Evolutionary conservation across 2,888 invertebrate species (phyloP).

Genomic region (Andrena minutula): DNA sequence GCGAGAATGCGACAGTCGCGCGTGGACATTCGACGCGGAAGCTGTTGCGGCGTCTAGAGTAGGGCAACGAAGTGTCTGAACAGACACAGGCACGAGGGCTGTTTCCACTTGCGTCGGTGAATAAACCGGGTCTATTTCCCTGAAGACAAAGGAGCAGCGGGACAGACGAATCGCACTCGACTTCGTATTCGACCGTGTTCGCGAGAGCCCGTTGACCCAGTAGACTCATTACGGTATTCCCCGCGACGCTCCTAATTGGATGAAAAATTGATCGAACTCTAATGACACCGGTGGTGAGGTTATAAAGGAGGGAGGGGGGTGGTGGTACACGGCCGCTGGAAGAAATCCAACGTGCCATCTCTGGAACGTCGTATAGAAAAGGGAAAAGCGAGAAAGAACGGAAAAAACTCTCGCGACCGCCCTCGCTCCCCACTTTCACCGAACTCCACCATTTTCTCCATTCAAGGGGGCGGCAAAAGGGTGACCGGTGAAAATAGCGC

Average conservation of each 20-base stretch:
- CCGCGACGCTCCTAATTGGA: slow-evolving; percentile 63
- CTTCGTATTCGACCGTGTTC: slow-evolving; percentile 23
- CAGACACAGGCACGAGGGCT: slow-evolving; percentile 6
- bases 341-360: slow-evolving; percentile 54
- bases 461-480: not conserved
- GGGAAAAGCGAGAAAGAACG: slow-evolving; percentile 1
- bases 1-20: not conserved
- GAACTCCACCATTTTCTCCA: slow-evolving; percentile 17
- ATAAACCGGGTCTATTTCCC: slow-evolving; percentile 20
- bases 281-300: slow-evolving; percentile 45
- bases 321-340: slow-evolving; percentile 53
- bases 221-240: slow-evolving; percentile 54
- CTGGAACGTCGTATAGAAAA: slow-evolving; percentile 7
- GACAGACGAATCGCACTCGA: slow-evolving; percentile 24
- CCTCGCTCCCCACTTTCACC: not conserved
- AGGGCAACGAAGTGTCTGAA: slow-evolving; percentile 26
- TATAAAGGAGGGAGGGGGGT: slow-evolving; percentile 16
- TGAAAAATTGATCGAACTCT: slow-evolving; percentile 70
- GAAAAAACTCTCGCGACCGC: slow-evolving; percentile 10
- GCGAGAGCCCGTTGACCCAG: slow-evolving; percentile 62
- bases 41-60: slow-evolving; percentile 1
- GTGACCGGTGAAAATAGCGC: slow-evolving; percentile 43
- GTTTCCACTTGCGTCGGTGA: slow-evolving; percentile 6
- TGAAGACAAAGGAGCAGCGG: slow-evolving; percentile 8
- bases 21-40: not conserved